A percentile compares a stretch with the other conserved stretches of the same genome.
Conservation (phyloP, 2,888 invertebrate genomes). For the Aspidapion aeneum region DNA sequence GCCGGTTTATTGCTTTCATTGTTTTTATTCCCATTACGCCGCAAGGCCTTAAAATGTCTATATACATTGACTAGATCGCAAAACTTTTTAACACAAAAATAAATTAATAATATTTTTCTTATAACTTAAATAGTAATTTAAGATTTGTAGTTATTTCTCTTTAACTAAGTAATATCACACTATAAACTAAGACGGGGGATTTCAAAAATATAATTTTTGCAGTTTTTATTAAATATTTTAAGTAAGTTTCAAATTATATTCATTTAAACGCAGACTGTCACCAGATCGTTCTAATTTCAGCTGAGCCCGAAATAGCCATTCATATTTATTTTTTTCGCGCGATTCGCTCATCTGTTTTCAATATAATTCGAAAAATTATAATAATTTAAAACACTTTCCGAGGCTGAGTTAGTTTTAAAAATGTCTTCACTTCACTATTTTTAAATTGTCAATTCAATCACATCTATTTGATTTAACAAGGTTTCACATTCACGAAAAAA, state of each 20-base stretch:
- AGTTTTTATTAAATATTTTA: not conserved
- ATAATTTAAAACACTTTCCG: not conserved
- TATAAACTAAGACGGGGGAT: slow-evolving; percentile 1
- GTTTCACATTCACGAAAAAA: not conserved
- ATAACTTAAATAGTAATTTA: slow-evolving; percentile 14
- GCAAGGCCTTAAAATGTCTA: slow-evolving; percentile 54
- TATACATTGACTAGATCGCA: slow-evolving; percentile 53
- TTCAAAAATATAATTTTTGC: not conserved
- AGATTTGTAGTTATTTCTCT: slow-evolving; percentile 12
- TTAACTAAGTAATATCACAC: slow-evolving; percentile 21
- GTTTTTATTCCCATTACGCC: slow-evolving; percentile 84
- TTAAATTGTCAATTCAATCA: not conserved
- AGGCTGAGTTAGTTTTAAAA: not conserved
- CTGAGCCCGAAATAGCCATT: slow-evolving; percentile 6
- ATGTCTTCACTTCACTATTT: not conserved
- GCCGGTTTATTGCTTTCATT: slow-evolving; percentile 84
- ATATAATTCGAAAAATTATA: not conserved
- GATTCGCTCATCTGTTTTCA: not conserved
- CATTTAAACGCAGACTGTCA: slow-evolving; percentile 2
- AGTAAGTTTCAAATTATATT: slow-evolving; percentile 2
- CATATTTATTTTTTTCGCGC: slow-evolving; percentile 1
- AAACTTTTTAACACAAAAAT: slow-evolving; percentile 23
- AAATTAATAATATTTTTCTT: slow-evolving; percentile 12
- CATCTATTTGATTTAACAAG: not conserved
- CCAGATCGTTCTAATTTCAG: slow-evolving; percentile 1